Base-by-base conservation (phyloP, 2,888 invertebrate genomes). In the Amphipyra berbera region DNA sequence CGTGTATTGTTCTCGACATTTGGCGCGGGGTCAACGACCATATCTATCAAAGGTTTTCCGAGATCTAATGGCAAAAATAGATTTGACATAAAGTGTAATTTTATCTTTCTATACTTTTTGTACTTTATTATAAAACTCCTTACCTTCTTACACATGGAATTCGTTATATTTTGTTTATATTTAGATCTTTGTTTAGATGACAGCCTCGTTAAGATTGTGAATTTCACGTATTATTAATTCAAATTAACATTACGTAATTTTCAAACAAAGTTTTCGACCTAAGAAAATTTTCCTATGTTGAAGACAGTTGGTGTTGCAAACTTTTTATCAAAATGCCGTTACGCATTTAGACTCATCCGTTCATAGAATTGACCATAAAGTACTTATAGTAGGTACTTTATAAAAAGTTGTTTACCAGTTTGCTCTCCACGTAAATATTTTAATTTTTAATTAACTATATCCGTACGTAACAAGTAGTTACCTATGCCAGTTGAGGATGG, bases 1-100 rank as follows among this genome's bases (percentile, higher is more conserved):
- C 88, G 86, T 85, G 89, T 90, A 92, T 92, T 93, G 92, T 93
- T 92, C 89, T 91, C 89, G 87, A 88, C 88, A 90, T 92, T 92
- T 88, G 88, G 89, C 88, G 76, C 82, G 84, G 84, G 93, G 91
- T 91, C 91, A 82, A 82, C 79, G 92, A 91, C 90, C 90, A 82
- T 75, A 75, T 83, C 88, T 87, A 87, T 88, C 87, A 88, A 86
- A 88, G 88, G 82, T 89, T 88, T 89, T 85, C 84, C 69, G 83
- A 83, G 84, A 84, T 86, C 82, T 81, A 80, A 82, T 83, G 66
- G 72, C 81, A 76, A 81, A 87, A 86, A 86, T 86, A 82, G 81
- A 83, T 82, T 81, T 76, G 58, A 78, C 76, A 68, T 66, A 57
- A 66, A 66, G 55, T 81, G 78, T 47, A 9, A 14, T 47, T 30